Evolutionary conservation across 2,113 vertebrate genomes (phyloP).

Genomic region (Oryzias celebensis): DNA sequence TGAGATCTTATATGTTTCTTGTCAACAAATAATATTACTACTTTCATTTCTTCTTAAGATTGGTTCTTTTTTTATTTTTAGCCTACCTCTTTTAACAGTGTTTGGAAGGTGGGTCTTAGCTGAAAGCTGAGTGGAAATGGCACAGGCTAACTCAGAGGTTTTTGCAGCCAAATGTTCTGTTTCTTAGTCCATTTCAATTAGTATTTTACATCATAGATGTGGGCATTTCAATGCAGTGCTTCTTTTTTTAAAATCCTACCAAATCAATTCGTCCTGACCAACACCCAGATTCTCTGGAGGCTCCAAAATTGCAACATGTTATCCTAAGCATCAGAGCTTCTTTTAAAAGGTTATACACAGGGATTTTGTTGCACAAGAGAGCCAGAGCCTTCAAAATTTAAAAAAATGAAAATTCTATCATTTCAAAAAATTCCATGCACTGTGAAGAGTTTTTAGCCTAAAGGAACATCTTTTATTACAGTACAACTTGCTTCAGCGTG

Average conservation of each 20-base stretch:
- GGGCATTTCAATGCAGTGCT: slow-evolving; percentile 2
- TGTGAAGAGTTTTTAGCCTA: slow-evolving; percentile 34
- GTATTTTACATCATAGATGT: slow-evolving; percentile 31
- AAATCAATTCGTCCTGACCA: slow-evolving; percentile 5
- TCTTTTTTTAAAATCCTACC: slow-evolving; percentile 10
- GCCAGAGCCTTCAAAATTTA: slow-evolving; percentile 7
- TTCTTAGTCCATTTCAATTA: slow-evolving; percentile 35
- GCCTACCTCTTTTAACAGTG: too few relatives aligned
- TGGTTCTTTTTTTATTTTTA: too few relatives aligned
- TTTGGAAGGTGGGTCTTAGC: slow-evolving; percentile 35
- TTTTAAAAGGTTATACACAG: background rate
- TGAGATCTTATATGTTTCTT: too few relatives aligned
- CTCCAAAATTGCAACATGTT: slow-evolving; percentile 11
- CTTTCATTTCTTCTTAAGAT: too few relatives aligned
- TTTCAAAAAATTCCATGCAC: slow-evolving; percentile 5
- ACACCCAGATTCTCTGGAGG: background rate
- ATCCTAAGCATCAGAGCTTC: background rate
- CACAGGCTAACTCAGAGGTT: slow-evolving; percentile 22
- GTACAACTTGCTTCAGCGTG: slow-evolving; percentile 39
- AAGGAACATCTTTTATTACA: slow-evolving; percentile 40
- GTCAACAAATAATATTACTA: too few relatives aligned
- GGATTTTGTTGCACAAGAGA: slow-evolving; percentile 12
- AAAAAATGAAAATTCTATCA: slow-evolving; percentile 1
- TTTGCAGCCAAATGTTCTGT: slow-evolving; percentile 37
- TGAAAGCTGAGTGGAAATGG: slow-evolving; percentile 43